A percentile compares a stretch with the other conserved stretches of the same genome.
Evolutionary conservation across 2,797 vertebrate species (phyloP).

Genomic region (Sternarchorhynchus goeldii): DNA sequence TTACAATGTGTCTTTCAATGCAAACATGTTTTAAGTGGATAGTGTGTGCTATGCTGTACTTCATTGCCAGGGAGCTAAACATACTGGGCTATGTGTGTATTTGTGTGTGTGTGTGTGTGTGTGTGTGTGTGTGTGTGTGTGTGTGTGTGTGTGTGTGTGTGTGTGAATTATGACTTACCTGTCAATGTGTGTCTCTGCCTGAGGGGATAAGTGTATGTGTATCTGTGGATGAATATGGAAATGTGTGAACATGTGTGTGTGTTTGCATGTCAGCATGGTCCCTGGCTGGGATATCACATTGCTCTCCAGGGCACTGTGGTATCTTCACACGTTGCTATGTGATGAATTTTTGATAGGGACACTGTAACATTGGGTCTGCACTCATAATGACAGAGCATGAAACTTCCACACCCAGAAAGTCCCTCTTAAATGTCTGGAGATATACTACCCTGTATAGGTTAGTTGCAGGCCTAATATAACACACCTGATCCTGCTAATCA

Average conservation of each 20-base stretch:
- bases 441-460: too few species aligned
- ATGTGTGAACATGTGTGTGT: constrained; percentile 21
- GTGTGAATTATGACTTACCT: background rate
- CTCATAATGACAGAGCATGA: constrained; percentile 7
- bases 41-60: too few species aligned
- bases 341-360: constrained; percentile 45
- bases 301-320: constrained; percentile 29
- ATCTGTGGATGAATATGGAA: constrained; percentile 20
- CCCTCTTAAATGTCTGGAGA: too few species aligned
- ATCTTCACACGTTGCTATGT: constrained; percentile 25
- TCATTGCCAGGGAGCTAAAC: constrained; percentile 1
- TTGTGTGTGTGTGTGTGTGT: constrained; percentile 2
- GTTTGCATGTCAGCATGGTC: background rate
- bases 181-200: background rate
- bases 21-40: too few species aligned
- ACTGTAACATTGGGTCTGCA: background rate
- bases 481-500: too few species aligned
- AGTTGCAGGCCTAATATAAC: too few species aligned
- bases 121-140: background rate
- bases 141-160: background rate
- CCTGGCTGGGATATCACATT: constrained; percentile 18
- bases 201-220: constrained; percentile 16
- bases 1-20: background rate
- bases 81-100: background rate
- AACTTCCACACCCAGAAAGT: background rate